Conservation (phyloP, 2,797 vertebrate species). For the Poecilia picta region DNA sequence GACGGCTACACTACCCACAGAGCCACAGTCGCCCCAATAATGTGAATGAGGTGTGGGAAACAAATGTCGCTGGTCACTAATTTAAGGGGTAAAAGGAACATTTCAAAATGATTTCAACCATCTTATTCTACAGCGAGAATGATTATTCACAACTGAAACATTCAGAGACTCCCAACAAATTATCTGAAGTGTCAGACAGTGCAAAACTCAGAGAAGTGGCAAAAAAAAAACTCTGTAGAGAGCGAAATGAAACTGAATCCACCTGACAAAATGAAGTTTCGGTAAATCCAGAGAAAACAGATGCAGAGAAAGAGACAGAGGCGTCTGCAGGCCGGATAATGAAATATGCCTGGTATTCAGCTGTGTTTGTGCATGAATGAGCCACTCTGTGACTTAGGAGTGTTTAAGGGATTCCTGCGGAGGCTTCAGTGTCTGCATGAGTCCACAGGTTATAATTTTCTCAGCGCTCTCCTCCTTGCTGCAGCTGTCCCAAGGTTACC, state of each 20-base stretch:
- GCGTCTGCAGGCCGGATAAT: conserved; percentile 57
- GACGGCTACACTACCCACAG: no score
- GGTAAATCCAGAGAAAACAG: conserved; percentile 30
- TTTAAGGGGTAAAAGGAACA: not conserved
- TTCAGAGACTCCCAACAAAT: not conserved
- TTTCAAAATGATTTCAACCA: not conserved
- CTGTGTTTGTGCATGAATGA: conserved; percentile 71
- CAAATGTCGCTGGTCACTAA: not conserved
- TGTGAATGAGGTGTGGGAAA: not conserved
- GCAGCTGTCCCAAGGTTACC: not conserved
- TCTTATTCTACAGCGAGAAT: not conserved
- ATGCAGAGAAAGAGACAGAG: conserved; percentile 52
- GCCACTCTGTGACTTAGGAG: conserved; percentile 54
- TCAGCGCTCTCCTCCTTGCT: not conserved
- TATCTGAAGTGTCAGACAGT: not conserved
- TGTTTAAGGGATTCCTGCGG: conserved; percentile 53
- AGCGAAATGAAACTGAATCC: not conserved
- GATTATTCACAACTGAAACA: not conserved
- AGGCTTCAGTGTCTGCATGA: conserved; percentile 49
- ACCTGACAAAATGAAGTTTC: not conserved
- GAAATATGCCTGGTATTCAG: conserved; percentile 73
- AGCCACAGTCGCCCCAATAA: no score
- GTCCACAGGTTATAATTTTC: conserved; percentile 8
- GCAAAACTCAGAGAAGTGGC: not conserved
- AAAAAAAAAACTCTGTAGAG: not conserved